These are phyloP conservation scores for Percina caprodes DNA, from an alignment of 2,113 vertebrate species.

Conservation along the genomic window DNA sequence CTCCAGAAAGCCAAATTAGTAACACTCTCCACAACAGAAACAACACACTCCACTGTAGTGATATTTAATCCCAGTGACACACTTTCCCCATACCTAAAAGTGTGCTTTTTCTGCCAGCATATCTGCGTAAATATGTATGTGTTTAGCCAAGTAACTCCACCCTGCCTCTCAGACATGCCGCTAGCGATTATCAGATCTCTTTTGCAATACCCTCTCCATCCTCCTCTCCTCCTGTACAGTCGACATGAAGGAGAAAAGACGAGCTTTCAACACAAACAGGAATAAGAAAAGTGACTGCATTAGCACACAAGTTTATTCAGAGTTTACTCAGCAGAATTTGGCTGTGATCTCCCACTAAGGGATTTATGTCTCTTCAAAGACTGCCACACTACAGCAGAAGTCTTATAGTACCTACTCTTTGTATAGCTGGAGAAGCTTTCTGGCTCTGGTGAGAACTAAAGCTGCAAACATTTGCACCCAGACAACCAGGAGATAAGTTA, in stretches of 20 bases:
- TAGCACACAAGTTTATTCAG: slow-evolving; percentile 44
- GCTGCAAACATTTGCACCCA: background rate
- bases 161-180: slow-evolving; percentile 47
- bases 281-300: background rate
- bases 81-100: background rate
- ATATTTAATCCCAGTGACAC: slow-evolving; percentile 8
- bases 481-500: background rate
- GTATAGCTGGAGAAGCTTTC: slow-evolving; percentile 21
- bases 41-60: background rate
- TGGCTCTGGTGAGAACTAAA: slow-evolving; percentile 6
- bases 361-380: slow-evolving; percentile 66
- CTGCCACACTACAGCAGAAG: slow-evolving; percentile 26
- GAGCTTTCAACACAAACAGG: slow-evolving; percentile 6
- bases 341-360: slow-evolving; percentile 44
- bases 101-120: slow-evolving; percentile 20
- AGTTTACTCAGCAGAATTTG: slow-evolving; percentile 60
- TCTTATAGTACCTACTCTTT: slow-evolving; percentile 16
- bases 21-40: background rate
- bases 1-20: background rate
- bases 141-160: slow-evolving; percentile 52
- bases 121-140: slow-evolving; percentile 55
- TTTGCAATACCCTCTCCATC: slow-evolving; percentile 16
- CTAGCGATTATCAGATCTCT: slow-evolving; percentile 37
- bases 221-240: background rate
- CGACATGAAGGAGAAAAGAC: background rate